Evolutionary conservation across 1,140 invertebrate species (phyloP), one percentile per base, ranked within the genome.

Genomic region (Gryon sp.): DNA sequence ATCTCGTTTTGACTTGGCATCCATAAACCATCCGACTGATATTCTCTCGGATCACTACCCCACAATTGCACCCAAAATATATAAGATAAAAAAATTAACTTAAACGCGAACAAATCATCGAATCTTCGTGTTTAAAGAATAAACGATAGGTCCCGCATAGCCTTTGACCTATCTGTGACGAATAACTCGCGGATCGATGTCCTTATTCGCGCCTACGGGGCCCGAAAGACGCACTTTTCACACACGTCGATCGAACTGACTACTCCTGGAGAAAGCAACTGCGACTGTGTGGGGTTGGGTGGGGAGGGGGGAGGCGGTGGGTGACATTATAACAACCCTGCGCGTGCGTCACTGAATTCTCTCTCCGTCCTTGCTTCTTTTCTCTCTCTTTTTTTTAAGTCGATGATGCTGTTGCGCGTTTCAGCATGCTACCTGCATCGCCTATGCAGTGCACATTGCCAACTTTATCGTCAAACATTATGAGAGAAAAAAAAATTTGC

Each of bases 171-270:
- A 34, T 18, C 41, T 16, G 5, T 6, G 30, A 6, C 48, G 11
- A 38, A 28, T 1, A 1, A 8, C 12, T 9, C 52, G 5, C 38
- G 34, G 55, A 60, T 60, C 55, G 55, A 60, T 60, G 55, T 30
- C 20, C 53, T 32, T 18, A 38, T 43, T 46, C 19, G 19, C 0
- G 18, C n/a, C 28, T 9, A 9, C 28, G 5, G n/a, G 4, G 11
- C 19, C 18, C 40, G 40, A 20, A 18, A 36, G 30, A 36, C 48
- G 48, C 48, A 52, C 48, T 50, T 38, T 50, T 38, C 22, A 30
- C 43, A 43, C 57, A 32, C 41, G 38, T 19, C 57, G 57, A 62
- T 62, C 59, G 59, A 48, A 62, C 59, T 59, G 45, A 62, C 59
- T 30, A 20, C 59, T 48, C 45, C 32, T 40, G 32, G 38, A 36